Evolutionary conservation across 2,888 invertebrate species (phyloP), one percentile per base, ranked within the genome.

Genomic region (Amiota minor): DNA sequence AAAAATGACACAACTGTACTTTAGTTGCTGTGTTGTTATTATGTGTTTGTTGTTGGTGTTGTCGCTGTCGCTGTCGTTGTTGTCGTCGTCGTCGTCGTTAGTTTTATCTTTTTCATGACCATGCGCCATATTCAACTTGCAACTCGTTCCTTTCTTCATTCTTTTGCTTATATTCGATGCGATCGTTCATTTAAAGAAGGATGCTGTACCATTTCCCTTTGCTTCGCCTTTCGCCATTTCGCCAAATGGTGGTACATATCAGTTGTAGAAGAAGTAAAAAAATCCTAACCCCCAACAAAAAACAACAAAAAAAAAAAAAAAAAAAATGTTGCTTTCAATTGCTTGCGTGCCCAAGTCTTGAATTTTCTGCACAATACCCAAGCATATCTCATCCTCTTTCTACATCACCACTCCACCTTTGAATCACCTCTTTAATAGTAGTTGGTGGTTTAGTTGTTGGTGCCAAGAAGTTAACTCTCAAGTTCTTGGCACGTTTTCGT

Each of bases 1-100:
- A 64, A 72, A 72, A 72, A 72, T 55, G 65, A 65, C 71, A 65
- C 71, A 65, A 72, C 71, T 72, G 71, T 72, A 72, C 71, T 65
- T 72, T 59, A 14, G 8, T 59, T 23, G 59, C 9, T 59, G 20
- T 23, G 59, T 59, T 35, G 35, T 35, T 35, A 8, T 6, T 20
- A 16, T 10, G 65, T 16, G 14, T 49, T 47, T 46, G 16, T 10
- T 65, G 47, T 45, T 62, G 35, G 23, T 16, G 46, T 45, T 49
- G 18, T 55, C 14, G 70, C 55, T 69, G 69, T 4, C 55, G 67
- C 20, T 50, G 20, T 11, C 20, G 68, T n/a, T 50, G 23, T 23
- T 4, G 20, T 23, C 10, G n/a, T 35, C 35, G 62, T 62, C 18
- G 59, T 45, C n/a, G 62, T 45, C 10, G 61, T 61, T 45, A 45